These are phyloP conservation scores for Meloidogyne floridensis DNA, from an alignment of 1,140 invertebrate genomes.

Conservation along the genomic window DNA sequence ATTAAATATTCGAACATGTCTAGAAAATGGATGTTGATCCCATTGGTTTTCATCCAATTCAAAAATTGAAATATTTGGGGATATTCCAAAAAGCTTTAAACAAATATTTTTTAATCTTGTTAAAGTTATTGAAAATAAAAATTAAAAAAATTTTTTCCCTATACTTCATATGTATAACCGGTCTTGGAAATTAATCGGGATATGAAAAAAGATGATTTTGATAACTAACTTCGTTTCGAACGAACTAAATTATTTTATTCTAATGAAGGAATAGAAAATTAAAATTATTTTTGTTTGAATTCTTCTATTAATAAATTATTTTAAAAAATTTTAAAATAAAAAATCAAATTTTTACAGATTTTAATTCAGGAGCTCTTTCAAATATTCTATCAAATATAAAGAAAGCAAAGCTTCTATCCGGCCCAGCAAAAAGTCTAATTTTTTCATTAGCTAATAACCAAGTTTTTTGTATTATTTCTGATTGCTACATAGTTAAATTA, in stretches of 20 bases:
- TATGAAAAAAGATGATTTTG: too few species aligned
- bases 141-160: too few species aligned
- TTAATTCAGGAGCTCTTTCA: conserved; percentile 30
- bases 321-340: too few species aligned
- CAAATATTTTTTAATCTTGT: not conserved
- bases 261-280: too few species aligned
- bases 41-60: conserved; percentile 23
- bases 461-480: conserved; percentile 16
- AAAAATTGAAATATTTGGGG: not conserved
- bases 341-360: not conserved
- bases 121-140: too few species aligned
- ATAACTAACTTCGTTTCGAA: too few species aligned
- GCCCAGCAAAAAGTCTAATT: conserved; percentile 17
- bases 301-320: not conserved
- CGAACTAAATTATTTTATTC: too few species aligned
- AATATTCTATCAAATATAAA: conserved; percentile 28
- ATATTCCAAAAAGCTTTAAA: conserved; percentile 30
- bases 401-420: conserved; percentile 25
- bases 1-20: conserved; percentile 29
- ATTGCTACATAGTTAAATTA: conserved; percentile 6
- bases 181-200: too few species aligned
- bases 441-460: conserved; percentile 20
- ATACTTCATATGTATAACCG: too few species aligned
- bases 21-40: conserved; percentile 16
- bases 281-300: too few species aligned